Base-by-base conservation (phyloP, 2,888 invertebrate species). In the Eutolmus rufibarbis region DNA sequence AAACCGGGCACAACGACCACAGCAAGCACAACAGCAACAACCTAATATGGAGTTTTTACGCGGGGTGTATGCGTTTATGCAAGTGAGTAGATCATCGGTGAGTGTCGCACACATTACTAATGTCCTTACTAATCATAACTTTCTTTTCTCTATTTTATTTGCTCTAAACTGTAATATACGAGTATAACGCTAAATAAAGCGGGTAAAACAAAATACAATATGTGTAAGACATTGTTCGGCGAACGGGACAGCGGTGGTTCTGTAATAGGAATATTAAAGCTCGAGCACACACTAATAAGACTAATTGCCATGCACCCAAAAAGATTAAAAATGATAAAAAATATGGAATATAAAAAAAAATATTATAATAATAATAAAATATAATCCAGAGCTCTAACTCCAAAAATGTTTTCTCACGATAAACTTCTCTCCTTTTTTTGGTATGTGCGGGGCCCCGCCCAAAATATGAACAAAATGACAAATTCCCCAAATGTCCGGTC, bases 51-150 rank as follows among this genome's bases (percentile, higher is more conserved):
- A 93, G 92, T 93, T 93, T 93, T 93, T 93, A 93, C 93, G 93
- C 90, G 93, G 93, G 89, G 93, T 93, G 90, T 93, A 93, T 93
- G 93, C 93, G 91, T 93, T 93, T 92, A 93, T 93, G 93, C 93
- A 93, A 93, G 93, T 93, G 92, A 93, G 93, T 93, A 93, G 93
- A 93, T 93, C 93, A 92, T 93, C 93, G 93, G 93, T 93, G 92
- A 93, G 93, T 93, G 92, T 93, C 92, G 91, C 19, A 90, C 91
- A 90, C 77, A 85, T 91, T 91, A 91, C 91, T 91, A 92, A 92
- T 91, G 91, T 91, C 89, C 90, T 90, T 92, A 92, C 92, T 92
- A 92, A 93, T 92, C 92, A 92, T 92, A 91, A 91, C 90, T 91
- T 91, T 92, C 90, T 90, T 90, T 90, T 91, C 91, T 91, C 90